Percentiles rank a stretch among this genome's conserved stretches.
These are phyloP conservation scores for Cheilosia pagana DNA, from an alignment of 2,888 invertebrate genomes.

Conservation along the genomic window DNA sequence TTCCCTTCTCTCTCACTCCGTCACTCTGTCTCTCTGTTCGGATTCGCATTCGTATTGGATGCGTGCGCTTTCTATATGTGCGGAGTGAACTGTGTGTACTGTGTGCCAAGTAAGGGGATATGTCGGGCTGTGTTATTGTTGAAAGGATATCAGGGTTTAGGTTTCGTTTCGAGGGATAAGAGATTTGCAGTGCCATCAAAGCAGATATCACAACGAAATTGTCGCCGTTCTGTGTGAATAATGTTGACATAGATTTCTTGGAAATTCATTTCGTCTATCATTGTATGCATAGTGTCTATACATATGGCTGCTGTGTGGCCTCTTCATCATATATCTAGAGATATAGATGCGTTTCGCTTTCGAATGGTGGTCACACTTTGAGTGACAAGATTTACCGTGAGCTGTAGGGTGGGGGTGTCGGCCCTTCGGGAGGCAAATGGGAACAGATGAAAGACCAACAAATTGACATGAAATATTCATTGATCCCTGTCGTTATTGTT, in stretches of 20 bases:
- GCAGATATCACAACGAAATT: slow-evolving; percentile 43
- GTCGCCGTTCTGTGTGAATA: slow-evolving; percentile 63
- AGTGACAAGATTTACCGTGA: slow-evolving; percentile 53
- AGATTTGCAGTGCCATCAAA: slow-evolving; percentile 64
- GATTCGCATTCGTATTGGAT: no score
- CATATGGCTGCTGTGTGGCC: no score
- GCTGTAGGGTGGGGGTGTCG: neutral
- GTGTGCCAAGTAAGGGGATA: slow-evolving; percentile 36
- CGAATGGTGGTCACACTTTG: slow-evolving; percentile 44
- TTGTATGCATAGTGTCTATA: slow-evolving; percentile 5
- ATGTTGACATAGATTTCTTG: slow-evolving; percentile 61
- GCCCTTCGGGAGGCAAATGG: neutral
- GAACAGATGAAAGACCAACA: slow-evolving; percentile 54
- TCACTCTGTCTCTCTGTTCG: no score
- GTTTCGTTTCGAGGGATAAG: slow-evolving; percentile 63
- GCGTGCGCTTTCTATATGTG: neutral
- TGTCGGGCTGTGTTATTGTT: slow-evolving; percentile 50
- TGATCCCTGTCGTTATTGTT: slow-evolving; percentile 53
- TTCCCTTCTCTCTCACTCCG: slow-evolving; percentile 15
- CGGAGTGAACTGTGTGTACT: slow-evolving; percentile 5
- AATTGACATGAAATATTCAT: slow-evolving; percentile 71
- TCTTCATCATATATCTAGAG: no score
- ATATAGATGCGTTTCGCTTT: neutral
- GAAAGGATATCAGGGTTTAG: slow-evolving; percentile 58
- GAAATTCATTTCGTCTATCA: slow-evolving; percentile 17